phyloP scores from a whole-genome alignment of 2,113 vertebrate species.

The Xenopus laevis region DNA sequence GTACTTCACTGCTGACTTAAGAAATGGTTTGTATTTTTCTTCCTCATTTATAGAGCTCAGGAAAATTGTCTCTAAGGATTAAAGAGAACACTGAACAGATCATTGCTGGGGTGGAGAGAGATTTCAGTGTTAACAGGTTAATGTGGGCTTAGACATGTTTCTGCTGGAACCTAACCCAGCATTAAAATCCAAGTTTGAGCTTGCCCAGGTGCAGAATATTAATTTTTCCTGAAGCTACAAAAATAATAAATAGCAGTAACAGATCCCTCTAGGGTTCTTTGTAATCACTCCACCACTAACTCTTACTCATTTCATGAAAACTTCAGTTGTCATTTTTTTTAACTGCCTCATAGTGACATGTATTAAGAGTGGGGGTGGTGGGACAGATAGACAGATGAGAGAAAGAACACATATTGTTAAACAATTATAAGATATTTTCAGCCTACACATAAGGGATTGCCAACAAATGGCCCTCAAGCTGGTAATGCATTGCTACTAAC shows the following conservation, averaged over 20 bases:
- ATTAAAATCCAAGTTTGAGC: neutral
- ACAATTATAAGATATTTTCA: too few relatives aligned
- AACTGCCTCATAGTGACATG: too few relatives aligned
- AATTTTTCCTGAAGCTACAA: constrained; percentile 42
- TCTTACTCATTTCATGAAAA: constrained; percentile 14
- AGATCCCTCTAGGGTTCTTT: constrained; percentile 28
- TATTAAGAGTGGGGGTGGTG: too few relatives aligned
- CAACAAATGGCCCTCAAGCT: too few relatives aligned
- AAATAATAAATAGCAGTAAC: constrained; percentile 39
- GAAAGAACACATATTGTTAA: too few relatives aligned
- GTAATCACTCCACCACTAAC: constrained; percentile 15
- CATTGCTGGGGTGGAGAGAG: constrained; percentile 29
- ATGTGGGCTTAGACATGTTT: constrained; percentile 41
- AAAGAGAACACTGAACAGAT: constrained; percentile 28
- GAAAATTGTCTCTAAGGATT: constrained; percentile 30
- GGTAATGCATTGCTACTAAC: too few relatives aligned
- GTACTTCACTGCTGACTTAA: constrained; percentile 27
- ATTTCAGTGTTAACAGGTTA: constrained; percentile 38
- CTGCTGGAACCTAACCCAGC: neutral
- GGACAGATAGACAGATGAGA: too few relatives aligned
- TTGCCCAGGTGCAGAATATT: neutral
- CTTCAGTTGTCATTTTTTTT: neutral
- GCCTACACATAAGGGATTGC: too few relatives aligned
- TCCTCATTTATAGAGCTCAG: constrained; percentile 24
- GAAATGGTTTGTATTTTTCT: constrained; percentile 15